Evolutionary conservation across 53 echinoderm and acorn worm genomes (phyloP).

Genomic region (Echinometra lucunter): DNA sequence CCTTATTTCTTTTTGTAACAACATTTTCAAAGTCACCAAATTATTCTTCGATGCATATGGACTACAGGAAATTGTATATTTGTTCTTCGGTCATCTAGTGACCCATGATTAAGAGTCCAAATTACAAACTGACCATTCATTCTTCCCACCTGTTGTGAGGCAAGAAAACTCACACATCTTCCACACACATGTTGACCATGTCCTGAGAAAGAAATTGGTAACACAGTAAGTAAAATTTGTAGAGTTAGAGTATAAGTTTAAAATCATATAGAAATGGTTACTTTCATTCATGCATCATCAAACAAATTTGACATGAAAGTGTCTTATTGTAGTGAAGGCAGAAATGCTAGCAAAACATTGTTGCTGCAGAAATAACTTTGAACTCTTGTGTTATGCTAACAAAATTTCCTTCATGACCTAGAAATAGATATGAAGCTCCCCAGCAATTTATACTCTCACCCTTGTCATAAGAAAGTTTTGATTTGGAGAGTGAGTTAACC

Average conservation of each 20-base stretch:
- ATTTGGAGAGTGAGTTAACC: background rate
- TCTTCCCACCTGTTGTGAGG: slow-evolving; percentile 23
- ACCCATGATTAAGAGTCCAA: background rate
- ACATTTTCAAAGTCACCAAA: background rate
- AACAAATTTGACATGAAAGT: too few species aligned
- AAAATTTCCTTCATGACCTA: background rate
- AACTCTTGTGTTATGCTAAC: background rate
- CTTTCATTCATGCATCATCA: too few species aligned
- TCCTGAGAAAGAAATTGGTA: background rate
- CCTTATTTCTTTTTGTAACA: background rate
- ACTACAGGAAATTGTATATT: background rate
- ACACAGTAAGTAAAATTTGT: background rate
- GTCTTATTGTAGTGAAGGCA: background rate
- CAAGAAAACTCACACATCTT: background rate
- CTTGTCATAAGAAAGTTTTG: slow-evolving; percentile 15
- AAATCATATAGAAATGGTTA: background rate
- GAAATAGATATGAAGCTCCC: background rate
- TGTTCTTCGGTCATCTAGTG: background rate
- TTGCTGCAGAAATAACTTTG: background rate
- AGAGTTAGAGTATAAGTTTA: background rate
- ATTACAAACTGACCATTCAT: slow-evolving; percentile 33
- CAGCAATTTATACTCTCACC: background rate
- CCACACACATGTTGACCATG: background rate
- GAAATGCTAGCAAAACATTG: background rate
- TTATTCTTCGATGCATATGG: background rate